A percentile compares a stretch with the other conserved stretches of the same genome.
phyloP scores from a whole-genome alignment of 2,113 vertebrate species.

The Serinus canaria region DNA sequence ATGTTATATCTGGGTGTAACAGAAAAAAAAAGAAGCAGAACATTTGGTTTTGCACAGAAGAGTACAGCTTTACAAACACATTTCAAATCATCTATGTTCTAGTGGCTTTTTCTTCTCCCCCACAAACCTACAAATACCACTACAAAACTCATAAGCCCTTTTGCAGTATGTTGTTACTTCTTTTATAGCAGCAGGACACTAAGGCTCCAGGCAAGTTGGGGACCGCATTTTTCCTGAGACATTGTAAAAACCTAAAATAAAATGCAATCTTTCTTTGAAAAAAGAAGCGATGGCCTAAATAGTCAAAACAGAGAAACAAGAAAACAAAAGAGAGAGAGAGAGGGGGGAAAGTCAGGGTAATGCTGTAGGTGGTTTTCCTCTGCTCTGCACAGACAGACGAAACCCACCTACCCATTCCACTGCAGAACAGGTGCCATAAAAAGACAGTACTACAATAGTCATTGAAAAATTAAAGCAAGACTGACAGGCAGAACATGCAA shows the following conservation, averaged over 20 bases:
- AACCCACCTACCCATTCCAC: neutral
- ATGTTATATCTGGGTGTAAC: neutral
- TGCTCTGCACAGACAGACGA: neutral
- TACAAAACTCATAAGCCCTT: neutral
- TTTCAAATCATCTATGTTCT: neutral
- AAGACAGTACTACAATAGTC: neutral
- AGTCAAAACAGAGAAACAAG: neutral
- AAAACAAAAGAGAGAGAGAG: neutral
- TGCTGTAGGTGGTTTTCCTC: neutral
- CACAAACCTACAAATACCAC: neutral
- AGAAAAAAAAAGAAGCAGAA: neutral
- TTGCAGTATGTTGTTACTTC: neutral
- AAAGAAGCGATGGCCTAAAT: neutral
- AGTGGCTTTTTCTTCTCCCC: neutral
- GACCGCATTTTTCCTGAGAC: neutral
- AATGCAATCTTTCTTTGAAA: neutral
- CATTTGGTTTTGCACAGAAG: neutral
- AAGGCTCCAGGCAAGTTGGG: neutral
- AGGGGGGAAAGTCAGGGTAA: neutral
- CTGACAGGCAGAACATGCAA: neutral
- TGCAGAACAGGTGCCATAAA: neutral
- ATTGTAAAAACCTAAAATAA: neutral
- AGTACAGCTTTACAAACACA: conserved; percentile 5
- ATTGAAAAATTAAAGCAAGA: neutral
- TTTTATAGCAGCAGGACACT: neutral